A percentile compares a stretch with the other conserved stretches of the same genome.
These are phyloP conservation scores for Andricus grossulariae DNA, from an alignment of 1,140 invertebrate genomes.

Conservation along the genomic window DNA sequence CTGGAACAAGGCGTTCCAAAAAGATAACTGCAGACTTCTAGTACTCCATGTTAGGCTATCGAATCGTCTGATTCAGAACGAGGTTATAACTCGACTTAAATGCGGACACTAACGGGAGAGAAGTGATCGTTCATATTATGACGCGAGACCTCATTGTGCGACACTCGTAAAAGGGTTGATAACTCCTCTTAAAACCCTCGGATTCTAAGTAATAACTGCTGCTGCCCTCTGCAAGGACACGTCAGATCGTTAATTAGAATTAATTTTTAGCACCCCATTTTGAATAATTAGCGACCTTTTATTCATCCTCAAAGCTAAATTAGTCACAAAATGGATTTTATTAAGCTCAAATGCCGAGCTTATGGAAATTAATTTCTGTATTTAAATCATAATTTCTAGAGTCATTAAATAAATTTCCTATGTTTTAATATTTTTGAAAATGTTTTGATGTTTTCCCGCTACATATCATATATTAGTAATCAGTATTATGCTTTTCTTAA, in stretches of 20 bases:
- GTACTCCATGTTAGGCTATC: constrained; percentile 13
- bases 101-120: not conserved
- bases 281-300: not conserved
- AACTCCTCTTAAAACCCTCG: not conserved
- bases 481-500: too few relatives aligned
- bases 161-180: constrained; percentile 21
- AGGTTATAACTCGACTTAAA: constrained; percentile 10
- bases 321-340: not conserved
- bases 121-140: constrained; percentile 22
- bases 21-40: constrained; percentile 63
- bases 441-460: too few relatives aligned
- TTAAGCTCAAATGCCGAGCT: too few relatives aligned
- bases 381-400: too few relatives aligned
- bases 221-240: not conserved
- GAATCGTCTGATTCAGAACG: constrained; percentile 1
- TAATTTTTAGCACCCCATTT: not conserved
- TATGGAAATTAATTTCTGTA: too few relatives aligned
- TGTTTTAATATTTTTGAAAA: too few relatives aligned
- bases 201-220: constrained; percentile 10
- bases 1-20: constrained; percentile 52
- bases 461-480: too few relatives aligned
- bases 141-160: not conserved
- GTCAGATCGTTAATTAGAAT: not conserved
- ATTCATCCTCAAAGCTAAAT: not conserved
- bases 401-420: too few relatives aligned